Evolutionary conservation across 2,888 invertebrate genomes (phyloP).

Genomic region (Seira ritae): DNA sequence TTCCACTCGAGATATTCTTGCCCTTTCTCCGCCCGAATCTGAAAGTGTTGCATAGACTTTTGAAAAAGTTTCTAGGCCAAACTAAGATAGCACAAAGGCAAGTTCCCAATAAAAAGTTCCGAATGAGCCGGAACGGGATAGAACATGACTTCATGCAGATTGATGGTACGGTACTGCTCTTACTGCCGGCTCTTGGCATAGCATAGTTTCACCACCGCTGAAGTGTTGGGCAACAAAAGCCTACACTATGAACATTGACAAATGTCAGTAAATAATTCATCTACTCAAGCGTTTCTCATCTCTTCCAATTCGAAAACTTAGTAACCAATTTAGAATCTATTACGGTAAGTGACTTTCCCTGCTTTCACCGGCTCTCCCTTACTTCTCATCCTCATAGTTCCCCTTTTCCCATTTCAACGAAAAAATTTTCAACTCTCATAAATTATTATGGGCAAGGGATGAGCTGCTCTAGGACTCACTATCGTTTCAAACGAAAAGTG

Average conservation of each 20-base stretch:
- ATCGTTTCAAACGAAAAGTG: slow-evolving; percentile 18
- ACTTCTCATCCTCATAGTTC: slow-evolving; percentile 33
- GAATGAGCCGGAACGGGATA: no score
- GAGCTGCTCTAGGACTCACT: slow-evolving; percentile 21
- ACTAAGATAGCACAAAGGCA: no score
- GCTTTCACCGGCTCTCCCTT: slow-evolving; percentile 51
- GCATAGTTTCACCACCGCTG: not conserved
- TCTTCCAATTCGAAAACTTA: slow-evolving; percentile 67
- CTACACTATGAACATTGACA: slow-evolving; percentile 60
- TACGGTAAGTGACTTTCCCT: slow-evolving; percentile 69
- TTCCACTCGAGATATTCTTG: no score
- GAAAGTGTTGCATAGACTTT: no score
- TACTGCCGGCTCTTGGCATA: no score
- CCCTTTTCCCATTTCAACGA: slow-evolving; percentile 2
- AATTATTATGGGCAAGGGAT: slow-evolving; percentile 28
- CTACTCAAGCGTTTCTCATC: slow-evolving; percentile 65
- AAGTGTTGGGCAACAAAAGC: slow-evolving; percentile 45
- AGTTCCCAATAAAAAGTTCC: no score
- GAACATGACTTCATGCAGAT: no score
- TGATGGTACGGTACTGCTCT: no score
- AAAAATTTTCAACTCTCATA: slow-evolving; percentile 36
- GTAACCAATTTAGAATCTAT: slow-evolving; percentile 70
- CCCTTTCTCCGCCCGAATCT: no score
- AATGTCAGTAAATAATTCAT: slow-evolving; percentile 70
- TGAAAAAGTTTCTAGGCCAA: no score